A percentile compares a stretch with the other conserved stretches of the same genome.
Evolutionary conservation across 2,888 invertebrate genomes (phyloP).

Genomic region (Drosophila pseudotakahashii): DNA sequence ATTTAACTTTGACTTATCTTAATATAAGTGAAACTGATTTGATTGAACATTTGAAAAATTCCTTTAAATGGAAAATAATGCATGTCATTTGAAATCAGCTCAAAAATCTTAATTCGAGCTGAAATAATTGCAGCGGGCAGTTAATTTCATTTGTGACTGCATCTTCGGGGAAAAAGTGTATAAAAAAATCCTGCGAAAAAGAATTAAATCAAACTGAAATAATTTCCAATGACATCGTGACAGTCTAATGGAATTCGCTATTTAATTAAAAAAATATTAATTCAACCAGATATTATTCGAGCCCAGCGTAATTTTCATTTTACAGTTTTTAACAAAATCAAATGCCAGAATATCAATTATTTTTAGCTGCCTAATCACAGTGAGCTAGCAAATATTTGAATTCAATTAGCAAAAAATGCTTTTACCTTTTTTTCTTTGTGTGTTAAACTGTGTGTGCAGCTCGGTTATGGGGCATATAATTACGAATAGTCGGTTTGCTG

Average conservation of each 20-base stretch:
- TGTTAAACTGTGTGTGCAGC: no score
- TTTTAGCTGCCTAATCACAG: background rate
- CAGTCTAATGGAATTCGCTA: background rate
- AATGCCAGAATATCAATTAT: background rate
- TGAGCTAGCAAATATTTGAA: background rate
- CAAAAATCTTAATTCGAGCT: background rate
- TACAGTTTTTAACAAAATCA: no score
- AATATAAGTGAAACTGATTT: no score
- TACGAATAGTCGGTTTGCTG: slow-evolving; percentile 9
- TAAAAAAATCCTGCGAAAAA: background rate
- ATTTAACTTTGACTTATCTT: no score
- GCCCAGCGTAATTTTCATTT: background rate
- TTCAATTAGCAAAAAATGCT: background rate
- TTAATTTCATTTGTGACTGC: slow-evolving; percentile 10
- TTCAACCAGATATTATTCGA: slow-evolving; percentile 1
- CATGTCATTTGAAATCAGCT: background rate
- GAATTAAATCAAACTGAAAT: background rate
- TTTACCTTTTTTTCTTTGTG: background rate
- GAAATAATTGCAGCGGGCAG: slow-evolving; percentile 2
- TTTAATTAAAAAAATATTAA: background rate
- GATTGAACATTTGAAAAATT: no score
- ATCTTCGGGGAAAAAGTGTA: background rate
- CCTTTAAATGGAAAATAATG: background rate
- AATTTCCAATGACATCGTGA: background rate
- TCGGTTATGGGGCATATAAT: slow-evolving; percentile 5